Conservation (phyloP, 2,888 invertebrate species). For the Pinctada fucata region DNA sequence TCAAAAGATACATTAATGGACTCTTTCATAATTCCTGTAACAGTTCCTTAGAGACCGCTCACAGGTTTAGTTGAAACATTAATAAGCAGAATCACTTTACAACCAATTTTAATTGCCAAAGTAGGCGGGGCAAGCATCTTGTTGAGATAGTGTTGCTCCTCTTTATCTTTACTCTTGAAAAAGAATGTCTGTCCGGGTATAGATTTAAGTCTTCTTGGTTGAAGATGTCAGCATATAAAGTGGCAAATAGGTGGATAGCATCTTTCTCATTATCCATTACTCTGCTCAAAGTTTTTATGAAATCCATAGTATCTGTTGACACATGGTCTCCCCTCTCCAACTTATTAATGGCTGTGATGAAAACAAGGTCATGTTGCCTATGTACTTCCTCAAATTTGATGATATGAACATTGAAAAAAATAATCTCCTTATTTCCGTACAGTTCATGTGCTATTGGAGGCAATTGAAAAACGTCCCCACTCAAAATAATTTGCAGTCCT, state of each 20-base stretch:
- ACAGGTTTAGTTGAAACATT: background rate
- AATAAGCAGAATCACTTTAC: background rate
- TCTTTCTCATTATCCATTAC: background rate
- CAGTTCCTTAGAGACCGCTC: background rate
- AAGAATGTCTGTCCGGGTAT: background rate
- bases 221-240: background rate
- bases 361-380: background rate
- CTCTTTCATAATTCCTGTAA: background rate
- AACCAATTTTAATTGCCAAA: background rate
- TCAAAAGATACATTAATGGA: background rate
- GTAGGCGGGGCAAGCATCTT: background rate
- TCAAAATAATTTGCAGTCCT: background rate
- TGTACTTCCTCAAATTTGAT: background rate
- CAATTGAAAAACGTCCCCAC: background rate
- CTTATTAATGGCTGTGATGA: background rate
- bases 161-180: background rate
- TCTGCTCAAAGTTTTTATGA: background rate
- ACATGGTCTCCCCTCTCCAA: background rate
- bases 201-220: background rate
- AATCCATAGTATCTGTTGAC: no score
- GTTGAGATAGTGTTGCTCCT: background rate
- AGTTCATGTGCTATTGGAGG: background rate
- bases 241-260: background rate
- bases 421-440: background rate
- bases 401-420: background rate